Evolutionary conservation across 2,113 vertebrate species (phyloP), one percentile per base, ranked within the genome.

Genomic region (Brachypodius melanocephalos): DNA sequence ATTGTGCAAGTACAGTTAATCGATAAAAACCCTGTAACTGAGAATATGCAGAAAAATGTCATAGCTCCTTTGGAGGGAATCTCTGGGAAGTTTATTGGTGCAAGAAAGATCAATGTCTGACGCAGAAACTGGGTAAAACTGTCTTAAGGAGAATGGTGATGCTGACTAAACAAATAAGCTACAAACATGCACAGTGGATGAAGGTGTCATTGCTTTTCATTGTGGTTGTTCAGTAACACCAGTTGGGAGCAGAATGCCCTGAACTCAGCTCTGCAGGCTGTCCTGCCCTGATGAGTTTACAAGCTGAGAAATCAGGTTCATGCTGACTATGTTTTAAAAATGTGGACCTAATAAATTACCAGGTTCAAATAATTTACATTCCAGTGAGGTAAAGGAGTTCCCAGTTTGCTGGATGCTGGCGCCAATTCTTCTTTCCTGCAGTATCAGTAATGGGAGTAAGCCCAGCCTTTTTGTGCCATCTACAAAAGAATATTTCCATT

Each of bases 251-350:
- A 88, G 75, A 85, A 91, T 91, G 63, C 62, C 65, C 79, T 94
- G 94, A 96, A 91, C 93, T 84, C 88, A 54, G 20, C 91, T 88
- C 91, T 93, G 91, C 95, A 82, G 93, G 91, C 55, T 90, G 43
- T 77, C 89, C 59, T 85, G 74, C 78, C 85, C 88, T 95, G 75
- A 77, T 84, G 75, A 88, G 46, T 80, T 90, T 96, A 91, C 90
- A 94, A 94, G 89, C 85, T 77, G 75, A 89, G 67, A 94, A 94
- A 90, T 94, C 74, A 93, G 55, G 59, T 91, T 94, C 78, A 43
- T 77, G 94, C 94, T 95, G 94, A 67, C 79, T 77, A 13, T 73
- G 59, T 85, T 94, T 85, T 17, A 88, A 94, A 95, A 85, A 76
- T 59, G 63, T 77, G 57, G 55, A 91, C 84, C 62, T 91, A 69